Conservation (phyloP, 2,888 invertebrate species). For the Zonitis immaculata region DNA sequence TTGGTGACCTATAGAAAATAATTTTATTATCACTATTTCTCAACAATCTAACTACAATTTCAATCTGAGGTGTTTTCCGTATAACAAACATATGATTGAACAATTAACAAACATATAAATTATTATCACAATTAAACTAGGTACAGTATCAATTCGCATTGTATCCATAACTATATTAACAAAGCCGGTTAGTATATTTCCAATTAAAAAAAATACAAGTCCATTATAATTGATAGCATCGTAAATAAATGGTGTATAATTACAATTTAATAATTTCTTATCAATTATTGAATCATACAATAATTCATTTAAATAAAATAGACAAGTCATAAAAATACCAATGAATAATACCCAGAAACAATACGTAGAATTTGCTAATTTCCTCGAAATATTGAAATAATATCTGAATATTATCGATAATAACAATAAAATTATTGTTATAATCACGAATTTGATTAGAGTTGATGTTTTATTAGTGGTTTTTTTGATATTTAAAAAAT, state of each 20-base stretch:
- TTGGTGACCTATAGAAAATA: no score
- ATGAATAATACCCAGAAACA: conserved; percentile 70
- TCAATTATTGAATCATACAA: conserved; percentile 37
- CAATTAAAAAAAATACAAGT: conserved; percentile 74
- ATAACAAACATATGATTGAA: conserved; percentile 45
- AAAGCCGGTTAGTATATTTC: conserved; percentile 79
- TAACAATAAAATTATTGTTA: conserved; percentile 5
- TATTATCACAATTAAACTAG: conserved; percentile 54
- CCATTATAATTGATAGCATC: conserved; percentile 77
- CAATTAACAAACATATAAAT: conserved; percentile 56
- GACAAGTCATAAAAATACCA: conserved; percentile 53
- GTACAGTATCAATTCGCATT: conserved; percentile 43
- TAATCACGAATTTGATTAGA: conserved; percentile 6
- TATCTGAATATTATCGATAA: conserved; percentile 49
- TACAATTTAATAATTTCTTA: conserved; percentile 23
- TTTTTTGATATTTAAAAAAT: conserved; percentile 35
- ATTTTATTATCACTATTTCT: no score
- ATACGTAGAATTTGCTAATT: conserved; percentile 80
- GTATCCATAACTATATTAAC: conserved; percentile 72
- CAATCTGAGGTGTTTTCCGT: conserved; percentile 49
- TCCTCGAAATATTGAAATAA: conserved; percentile 64
- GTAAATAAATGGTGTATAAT: conserved; percentile 55
- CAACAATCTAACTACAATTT: no score
- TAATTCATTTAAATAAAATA: conserved; percentile 56
- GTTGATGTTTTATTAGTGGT: conserved; percentile 4